Conservation (phyloP, 2,797 vertebrate genomes). For the Limosa lapponica region DNA sequence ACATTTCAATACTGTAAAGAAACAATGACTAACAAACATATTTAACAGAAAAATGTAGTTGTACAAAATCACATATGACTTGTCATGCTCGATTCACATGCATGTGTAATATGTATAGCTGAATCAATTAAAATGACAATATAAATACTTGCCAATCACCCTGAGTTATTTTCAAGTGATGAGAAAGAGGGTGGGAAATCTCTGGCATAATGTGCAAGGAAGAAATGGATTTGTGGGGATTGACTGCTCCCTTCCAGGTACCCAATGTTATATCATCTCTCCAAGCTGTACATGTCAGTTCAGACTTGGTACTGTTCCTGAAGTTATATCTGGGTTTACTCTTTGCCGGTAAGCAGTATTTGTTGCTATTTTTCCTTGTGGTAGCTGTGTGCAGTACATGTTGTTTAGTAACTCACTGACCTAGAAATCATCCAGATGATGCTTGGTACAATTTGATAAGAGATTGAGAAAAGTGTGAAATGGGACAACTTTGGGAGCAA, state of each 20-base stretch:
- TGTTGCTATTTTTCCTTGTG: not conserved
- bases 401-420: not conserved
- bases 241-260: not conserved
- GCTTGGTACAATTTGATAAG: not conserved
- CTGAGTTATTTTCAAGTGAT: not conserved
- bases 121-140: not conserved
- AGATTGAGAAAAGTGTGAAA: not conserved
- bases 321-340: not conserved
- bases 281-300: not conserved
- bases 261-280: not conserved
- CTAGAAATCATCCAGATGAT: not conserved
- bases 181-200: not conserved
- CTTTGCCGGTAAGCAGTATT: not conserved
- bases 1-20: not conserved
- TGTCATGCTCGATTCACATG: not conserved
- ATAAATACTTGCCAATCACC: not conserved
- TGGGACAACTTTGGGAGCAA: not conserved
- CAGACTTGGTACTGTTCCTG: not conserved
- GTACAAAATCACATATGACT: not conserved
- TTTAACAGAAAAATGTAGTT: not conserved
- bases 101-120: not conserved
- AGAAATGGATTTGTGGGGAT: not conserved
- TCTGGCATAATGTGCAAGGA: not conserved
- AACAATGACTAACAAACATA: not conserved
- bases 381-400: not conserved